A percentile compares a stretch with the other conserved stretches of the same genome.
These are phyloP conservation scores for Panurus biarmicus DNA, from an alignment of 2,113 vertebrate species.

Conservation along the genomic window DNA sequence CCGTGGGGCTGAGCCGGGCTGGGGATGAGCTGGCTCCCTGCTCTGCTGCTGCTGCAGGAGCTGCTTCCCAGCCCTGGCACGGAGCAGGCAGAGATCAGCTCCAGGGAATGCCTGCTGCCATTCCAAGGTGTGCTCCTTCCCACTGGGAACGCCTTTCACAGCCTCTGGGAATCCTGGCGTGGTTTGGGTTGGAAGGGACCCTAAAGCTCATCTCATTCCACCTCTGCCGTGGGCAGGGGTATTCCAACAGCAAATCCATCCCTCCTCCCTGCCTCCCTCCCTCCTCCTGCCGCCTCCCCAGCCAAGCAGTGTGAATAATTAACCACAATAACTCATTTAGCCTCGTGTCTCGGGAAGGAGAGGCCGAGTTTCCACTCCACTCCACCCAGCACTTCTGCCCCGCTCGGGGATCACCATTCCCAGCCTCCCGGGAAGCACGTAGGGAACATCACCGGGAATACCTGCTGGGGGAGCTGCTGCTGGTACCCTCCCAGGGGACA, in stretches of 20 bases:
- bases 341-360: neutral
- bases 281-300: neutral
- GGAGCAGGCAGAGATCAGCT: neutral
- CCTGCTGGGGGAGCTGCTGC: neutral
- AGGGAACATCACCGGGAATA: no score
- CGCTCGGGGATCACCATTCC: neutral
- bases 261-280: neutral
- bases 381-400: neutral
- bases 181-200: neutral
- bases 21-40: fast-evolving
- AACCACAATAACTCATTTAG: neutral
- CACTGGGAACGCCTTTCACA: neutral
- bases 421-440: fast-evolving
- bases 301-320: neutral
- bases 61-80: fast-evolving
- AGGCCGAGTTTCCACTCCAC: neutral
- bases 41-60: neutral
- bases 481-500: neutral
- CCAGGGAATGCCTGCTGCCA: neutral
- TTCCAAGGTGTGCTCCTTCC: neutral
- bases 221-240: neutral
- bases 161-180: neutral
- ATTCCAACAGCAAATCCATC: neutral
- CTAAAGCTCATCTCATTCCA: neutral
- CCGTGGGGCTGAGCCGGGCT: no score